Percentiles rank a stretch among this genome's conserved stretches.
Evolutionary conservation across 2,797 vertebrate genomes (phyloP).

Genomic region (Anolis apletophallus): DNA sequence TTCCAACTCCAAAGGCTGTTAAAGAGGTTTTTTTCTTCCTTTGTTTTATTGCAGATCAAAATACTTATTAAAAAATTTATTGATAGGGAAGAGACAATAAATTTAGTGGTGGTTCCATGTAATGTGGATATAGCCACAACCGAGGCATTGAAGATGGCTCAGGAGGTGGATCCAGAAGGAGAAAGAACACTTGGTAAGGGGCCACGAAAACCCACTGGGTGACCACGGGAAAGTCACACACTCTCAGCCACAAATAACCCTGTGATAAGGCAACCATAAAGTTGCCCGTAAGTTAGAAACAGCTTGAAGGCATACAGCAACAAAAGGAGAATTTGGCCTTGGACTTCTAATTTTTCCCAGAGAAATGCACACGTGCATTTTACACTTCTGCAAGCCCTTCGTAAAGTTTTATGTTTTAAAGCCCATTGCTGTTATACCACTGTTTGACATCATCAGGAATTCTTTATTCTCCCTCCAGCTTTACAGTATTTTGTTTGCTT

Average conservation of each 20-base stretch:
- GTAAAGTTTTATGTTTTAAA: background rate
- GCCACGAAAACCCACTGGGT: background rate
- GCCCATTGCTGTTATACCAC: background rate
- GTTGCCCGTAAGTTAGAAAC: too few relatives aligned
- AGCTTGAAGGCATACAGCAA: too few relatives aligned
- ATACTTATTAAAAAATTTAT: conserved; percentile 84
- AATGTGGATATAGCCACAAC: conserved; percentile 94
- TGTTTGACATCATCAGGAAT: background rate
- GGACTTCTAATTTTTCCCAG: background rate
- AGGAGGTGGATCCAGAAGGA: conserved; percentile 85
- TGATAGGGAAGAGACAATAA: conserved; percentile 87
- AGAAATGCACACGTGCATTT: background rate
- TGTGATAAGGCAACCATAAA: too few relatives aligned
- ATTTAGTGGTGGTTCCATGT: conserved; percentile 88
- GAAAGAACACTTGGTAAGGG: conserved; percentile 89
- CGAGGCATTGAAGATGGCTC: conserved; percentile 90
- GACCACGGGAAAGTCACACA: too few relatives aligned
- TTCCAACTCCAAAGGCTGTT: conserved; percentile 14
- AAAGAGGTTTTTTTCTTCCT: background rate
- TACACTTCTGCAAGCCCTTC: background rate
- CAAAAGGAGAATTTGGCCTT: conserved; percentile 12
- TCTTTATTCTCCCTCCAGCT: background rate
- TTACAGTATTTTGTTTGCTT: conserved; percentile 1
- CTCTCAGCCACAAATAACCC: too few relatives aligned
- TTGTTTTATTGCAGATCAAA: conserved; percentile 82